phyloP scores from a whole-genome alignment of 23 tunicate genomes.

The Ciona savignyi region DNA sequence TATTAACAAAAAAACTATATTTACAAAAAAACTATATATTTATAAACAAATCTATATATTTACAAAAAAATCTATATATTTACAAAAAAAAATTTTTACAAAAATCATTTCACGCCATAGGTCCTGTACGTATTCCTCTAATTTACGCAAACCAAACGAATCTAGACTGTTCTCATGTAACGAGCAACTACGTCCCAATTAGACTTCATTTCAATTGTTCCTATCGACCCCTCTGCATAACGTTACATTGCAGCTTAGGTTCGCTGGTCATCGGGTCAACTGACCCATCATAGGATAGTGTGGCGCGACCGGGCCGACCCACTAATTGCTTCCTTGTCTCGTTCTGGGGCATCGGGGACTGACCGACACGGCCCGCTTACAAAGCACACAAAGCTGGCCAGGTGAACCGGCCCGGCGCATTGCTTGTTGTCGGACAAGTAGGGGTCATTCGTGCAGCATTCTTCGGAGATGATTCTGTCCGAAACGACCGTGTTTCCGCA shows the following conservation, averaged over 20 bases:
- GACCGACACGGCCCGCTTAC: constrained; percentile 6
- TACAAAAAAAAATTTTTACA: no score
- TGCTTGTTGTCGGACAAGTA: background rate
- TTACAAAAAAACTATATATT: no score
- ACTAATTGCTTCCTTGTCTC: background rate
- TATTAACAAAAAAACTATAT: no score
- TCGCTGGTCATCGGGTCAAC: background rate
- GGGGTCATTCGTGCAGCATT: background rate
- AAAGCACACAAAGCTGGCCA: constrained; percentile 14
- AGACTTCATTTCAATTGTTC: no score
- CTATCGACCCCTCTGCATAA: no score
- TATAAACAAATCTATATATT: no score
- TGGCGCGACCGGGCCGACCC: background rate
- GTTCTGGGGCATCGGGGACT: background rate
- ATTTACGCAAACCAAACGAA: no score
- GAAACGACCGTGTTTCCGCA: background rate
- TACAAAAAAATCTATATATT: no score
- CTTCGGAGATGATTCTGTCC: background rate
- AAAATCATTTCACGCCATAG: no score
- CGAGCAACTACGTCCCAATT: no score
- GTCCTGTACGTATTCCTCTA: no score
- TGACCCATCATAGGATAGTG: background rate
- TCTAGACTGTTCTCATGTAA: no score
- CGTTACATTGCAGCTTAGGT: background rate
- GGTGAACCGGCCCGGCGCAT: background rate